Evolutionary conservation across 2,888 invertebrate species (phyloP).

Genomic region (Ornithoptera priamus): DNA sequence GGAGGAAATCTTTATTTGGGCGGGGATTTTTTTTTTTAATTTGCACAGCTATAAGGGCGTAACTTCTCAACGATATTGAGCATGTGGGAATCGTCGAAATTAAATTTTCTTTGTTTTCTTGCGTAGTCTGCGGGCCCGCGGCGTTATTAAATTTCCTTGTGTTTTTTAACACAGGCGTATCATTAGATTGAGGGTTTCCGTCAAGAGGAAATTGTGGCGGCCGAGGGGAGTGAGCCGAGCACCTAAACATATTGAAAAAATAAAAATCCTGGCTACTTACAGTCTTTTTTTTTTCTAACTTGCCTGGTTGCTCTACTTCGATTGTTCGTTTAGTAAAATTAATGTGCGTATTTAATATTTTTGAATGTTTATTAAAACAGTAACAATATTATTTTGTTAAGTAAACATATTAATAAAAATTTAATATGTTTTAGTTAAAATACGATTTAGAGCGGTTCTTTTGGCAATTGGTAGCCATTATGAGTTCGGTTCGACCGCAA

Average conservation of each 20-base stretch:
- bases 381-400: neutral
- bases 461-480: slow-evolving; percentile 2
- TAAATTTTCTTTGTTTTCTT: slow-evolving; percentile 79
- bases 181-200: slow-evolving; percentile 81
- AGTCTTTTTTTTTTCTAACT: slow-evolving; percentile 34
- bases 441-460: neutral
- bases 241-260: slow-evolving; percentile 80
- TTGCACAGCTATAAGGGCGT: slow-evolving; percentile 53
- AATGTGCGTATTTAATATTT: too few relatives aligned
- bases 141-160: slow-evolving; percentile 81
- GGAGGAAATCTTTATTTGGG: slow-evolving; percentile 27
- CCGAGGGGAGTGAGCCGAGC: slow-evolving; percentile 71
- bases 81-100: slow-evolving; percentile 79
- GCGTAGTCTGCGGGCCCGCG: slow-evolving; percentile 61
- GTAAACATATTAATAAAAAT: too few relatives aligned
- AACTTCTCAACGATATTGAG: slow-evolving; percentile 73
- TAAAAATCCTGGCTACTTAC: slow-evolving; percentile 77
- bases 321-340: neutral
- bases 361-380: neutral
- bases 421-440: neutral
- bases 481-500: slow-evolving; percentile 18
- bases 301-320: slow-evolving; percentile 53
- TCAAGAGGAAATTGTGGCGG: slow-evolving; percentile 79
- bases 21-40: slow-evolving; percentile 53
- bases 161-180: slow-evolving; percentile 81